Base-by-base conservation (phyloP, 2,113 vertebrate genomes). In the Halichoeres trimaculatus region DNA sequence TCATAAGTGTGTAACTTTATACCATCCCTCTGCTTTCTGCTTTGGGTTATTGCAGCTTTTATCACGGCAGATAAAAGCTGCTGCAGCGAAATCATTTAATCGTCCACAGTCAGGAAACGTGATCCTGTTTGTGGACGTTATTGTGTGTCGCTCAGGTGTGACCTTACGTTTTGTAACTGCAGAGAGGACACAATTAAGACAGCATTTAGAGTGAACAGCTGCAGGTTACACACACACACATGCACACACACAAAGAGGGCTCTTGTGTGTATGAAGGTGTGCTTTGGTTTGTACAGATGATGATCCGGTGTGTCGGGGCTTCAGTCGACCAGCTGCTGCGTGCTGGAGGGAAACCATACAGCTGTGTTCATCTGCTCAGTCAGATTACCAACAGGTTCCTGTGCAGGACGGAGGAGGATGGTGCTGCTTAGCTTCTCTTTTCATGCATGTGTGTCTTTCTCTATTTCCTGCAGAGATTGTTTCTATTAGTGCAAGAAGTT, bases 361-460 rank as follows among this genome's bases (percentile, higher is more conserved):
- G 66, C 65, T 69, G 68, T 22, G 56, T 68, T 80, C 30, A 59
- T 55, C 69, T 62, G 38, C 40, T 74, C 38, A 36, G 54, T 56
- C 54, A 9, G 24, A 45, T 5, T 43, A 45, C 57, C 47, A 61
- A 62, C 64, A 54, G 78, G 60, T 78, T 72, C 48, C 54, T 61
- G 24, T 36, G 35, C 22, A 62, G 45, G 22, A 43, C 20, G 2
- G 50, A 26, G n/a, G 10, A 61, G 30, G 50, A 14, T 51, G 66
- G 38, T 72, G n/a, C 2, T 38, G 36, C 13, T 40, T n/a, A 17
- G 20, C 19, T 26, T 34, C 17, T 4, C 9, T 24, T 13, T 19
- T 57, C 55, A 1, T 26, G 23, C 11, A 51, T 10, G 1, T 30
- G 23, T 52, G 9, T 62, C 41, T 56, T 14, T 23, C n/a, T 35